These are phyloP conservation scores for Ptyas mucosa DNA, from an alignment of 2,113 vertebrate genomes.

Conservation along the genomic window DNA sequence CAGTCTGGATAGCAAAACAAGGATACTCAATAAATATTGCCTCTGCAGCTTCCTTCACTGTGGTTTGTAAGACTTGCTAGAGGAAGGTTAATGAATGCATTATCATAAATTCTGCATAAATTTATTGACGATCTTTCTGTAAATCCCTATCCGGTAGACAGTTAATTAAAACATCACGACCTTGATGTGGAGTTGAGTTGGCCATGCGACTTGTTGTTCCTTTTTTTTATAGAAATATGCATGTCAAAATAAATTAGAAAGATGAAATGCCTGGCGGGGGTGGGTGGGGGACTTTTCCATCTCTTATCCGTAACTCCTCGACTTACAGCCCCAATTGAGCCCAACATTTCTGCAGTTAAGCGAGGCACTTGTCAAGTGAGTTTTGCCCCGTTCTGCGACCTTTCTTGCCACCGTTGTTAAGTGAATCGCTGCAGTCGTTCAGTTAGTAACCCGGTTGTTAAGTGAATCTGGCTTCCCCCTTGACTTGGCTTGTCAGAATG, in stretches of 20 bases:
- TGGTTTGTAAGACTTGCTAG: constrained; percentile 42
- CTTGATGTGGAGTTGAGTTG: constrained; percentile 48
- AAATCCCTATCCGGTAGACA: constrained; percentile 7
- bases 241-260: constrained; percentile 52
- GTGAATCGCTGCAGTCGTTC: too few relatives aligned
- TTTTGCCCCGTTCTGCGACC: too few relatives aligned
- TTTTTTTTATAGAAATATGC: background rate
- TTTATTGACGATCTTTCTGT: constrained; percentile 49
- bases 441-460: too few relatives aligned
- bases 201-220: constrained; percentile 43
- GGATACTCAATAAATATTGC: constrained; percentile 40
- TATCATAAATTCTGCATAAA: constrained; percentile 47
- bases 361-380: too few relatives aligned
- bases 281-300: constrained; percentile 21
- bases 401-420: too few relatives aligned
- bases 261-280: constrained; percentile 26
- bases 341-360: too few relatives aligned
- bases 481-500: too few relatives aligned
- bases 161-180: constrained; percentile 55
- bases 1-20: constrained; percentile 34
- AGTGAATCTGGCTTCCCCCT: too few relatives aligned
- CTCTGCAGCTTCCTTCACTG: constrained; percentile 45
- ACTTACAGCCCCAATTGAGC: too few relatives aligned
- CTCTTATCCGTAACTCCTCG: constrained; percentile 24
- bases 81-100: constrained; percentile 52